A percentile compares a stretch with the other conserved stretches of the same genome.
phyloP scores from a whole-genome alignment of 2,113 vertebrate species.

The Gulo gulo region DNA sequence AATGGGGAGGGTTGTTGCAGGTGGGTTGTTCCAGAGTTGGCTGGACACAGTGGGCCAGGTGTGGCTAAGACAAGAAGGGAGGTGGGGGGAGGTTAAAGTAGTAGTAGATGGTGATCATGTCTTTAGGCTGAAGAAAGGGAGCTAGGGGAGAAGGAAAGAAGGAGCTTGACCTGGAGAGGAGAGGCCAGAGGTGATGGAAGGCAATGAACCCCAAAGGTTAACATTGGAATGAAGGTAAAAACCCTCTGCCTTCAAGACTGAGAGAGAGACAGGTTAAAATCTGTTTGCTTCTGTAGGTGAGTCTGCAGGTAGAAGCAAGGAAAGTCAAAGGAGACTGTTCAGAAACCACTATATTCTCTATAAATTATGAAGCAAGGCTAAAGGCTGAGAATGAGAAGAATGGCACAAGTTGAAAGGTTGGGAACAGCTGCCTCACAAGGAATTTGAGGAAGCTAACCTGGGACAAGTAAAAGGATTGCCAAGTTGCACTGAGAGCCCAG shows the following conservation, averaged over 20 bases:
- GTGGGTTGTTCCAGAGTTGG: not conserved
- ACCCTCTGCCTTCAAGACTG: not conserved
- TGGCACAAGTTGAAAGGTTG: slow-evolving; percentile 13
- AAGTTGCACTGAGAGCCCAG: not conserved
- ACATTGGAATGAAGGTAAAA: not conserved
- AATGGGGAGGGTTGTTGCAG: not conserved
- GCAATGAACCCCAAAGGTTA: not conserved
- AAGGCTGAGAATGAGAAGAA: not conserved
- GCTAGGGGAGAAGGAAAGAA: not conserved
- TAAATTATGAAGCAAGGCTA: not conserved
- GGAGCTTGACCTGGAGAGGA: not conserved
- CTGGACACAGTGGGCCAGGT: not conserved
- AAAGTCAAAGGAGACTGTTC: not conserved
- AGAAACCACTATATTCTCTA: not conserved
- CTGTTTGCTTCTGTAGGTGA: not conserved
- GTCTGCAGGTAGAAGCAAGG: not conserved
- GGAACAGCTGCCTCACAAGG: not conserved
- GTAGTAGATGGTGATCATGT: not conserved
- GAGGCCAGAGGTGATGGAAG: not conserved
- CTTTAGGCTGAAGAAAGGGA: not conserved
- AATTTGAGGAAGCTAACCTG: not conserved
- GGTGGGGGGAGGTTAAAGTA: not conserved
- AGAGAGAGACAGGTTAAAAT: not conserved
- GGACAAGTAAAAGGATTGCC: not conserved
- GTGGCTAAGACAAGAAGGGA: not conserved